phyloP scores from a whole-genome alignment of 1,140 invertebrate species.

The Augochlora pura region DNA sequence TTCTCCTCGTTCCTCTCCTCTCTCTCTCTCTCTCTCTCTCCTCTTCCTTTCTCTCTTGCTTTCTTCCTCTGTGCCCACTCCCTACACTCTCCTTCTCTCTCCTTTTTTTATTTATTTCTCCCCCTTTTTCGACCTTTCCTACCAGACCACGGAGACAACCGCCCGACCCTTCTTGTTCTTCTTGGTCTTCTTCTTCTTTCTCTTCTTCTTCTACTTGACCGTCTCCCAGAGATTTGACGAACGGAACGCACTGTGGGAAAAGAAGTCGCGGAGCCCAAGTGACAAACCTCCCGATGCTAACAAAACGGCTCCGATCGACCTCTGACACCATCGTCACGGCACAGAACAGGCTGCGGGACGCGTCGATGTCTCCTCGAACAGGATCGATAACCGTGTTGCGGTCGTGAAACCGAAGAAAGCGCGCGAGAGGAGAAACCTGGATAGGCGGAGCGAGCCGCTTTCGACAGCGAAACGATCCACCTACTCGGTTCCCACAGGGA shows the following conservation, averaged over 20 bases:
- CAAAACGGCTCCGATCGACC: conserved; percentile 17
- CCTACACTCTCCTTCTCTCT: conserved; percentile 41
- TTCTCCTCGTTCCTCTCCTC: conserved; percentile 49
- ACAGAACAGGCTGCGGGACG: background rate
- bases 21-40: background rate
- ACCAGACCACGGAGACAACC: conserved; percentile 64
- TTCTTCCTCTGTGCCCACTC: conserved; percentile 33
- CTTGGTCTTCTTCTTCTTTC: conserved; percentile 31
- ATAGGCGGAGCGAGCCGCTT: background rate
- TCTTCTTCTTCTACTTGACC: conserved; percentile 20
- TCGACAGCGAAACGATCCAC: background rate
- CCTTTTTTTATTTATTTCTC: conserved; percentile 61
- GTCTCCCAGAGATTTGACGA: conserved; percentile 45
- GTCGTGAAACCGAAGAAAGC: background rate
- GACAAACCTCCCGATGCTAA: conserved; percentile 38
- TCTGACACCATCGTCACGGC: conserved; percentile 20
- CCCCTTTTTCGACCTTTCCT: conserved; percentile 54
- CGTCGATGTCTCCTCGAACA: background rate
- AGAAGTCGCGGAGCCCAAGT: conserved; percentile 14
- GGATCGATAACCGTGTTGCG: background rate
- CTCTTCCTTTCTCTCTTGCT: conserved; percentile 1
- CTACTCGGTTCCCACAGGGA: background rate
- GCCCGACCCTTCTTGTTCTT: conserved; percentile 36
- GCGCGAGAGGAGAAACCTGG: no score
- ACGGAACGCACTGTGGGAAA: conserved; percentile 66